Base-by-base conservation (phyloP, 2,797 vertebrate genomes). In the Chloroceryle amazona region DNA sequence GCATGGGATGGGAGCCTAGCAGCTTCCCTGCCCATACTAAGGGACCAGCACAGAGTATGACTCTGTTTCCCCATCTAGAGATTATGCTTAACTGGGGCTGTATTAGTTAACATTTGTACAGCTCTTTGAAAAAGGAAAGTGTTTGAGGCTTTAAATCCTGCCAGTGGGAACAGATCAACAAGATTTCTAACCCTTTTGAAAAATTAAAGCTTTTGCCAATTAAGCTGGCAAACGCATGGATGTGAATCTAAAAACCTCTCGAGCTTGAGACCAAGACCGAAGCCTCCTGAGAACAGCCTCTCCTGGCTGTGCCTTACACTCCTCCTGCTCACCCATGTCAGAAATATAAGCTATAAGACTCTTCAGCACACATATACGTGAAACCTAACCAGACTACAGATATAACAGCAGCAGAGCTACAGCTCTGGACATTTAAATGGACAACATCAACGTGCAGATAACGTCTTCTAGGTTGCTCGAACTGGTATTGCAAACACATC, bases 151-250 rank as follows among this genome's bases (percentile, higher is more conserved):
- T 91, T 93, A 94, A 96, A 94, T 79, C 63, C 88, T 95, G 95
- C 91, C 94, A 90, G 80, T 95, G 91, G 91, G 95, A 95, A 89
- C 93, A 89, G 91, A 95, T 91, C 91, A 95, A 96, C 95, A 91
- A 94, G 95, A 95, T 93, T 89, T 94, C 95, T 75, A 94, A 86
- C 90, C 66, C 91, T 90, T 90, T 82, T 63, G 94, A 95, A 96
- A 96, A 96, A 94, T 89, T 92, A 96, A 95, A 94, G 81, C 83
- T 87, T 93, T 93, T 89, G 89, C 96, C 95, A 96, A 96, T 96
- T 96, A 96, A 95, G 94, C 94, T 93, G 91, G 93, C 93, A 86
- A 94, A 93, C 0, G 28, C 72, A 44, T 66, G 92, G 94, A 88
- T 81, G 89, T 92, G 94, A 95, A 94, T 95, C 91, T 91, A 79